Conservation (phyloP, 2,888 invertebrate species). For the Exocentrus adspersus region DNA sequence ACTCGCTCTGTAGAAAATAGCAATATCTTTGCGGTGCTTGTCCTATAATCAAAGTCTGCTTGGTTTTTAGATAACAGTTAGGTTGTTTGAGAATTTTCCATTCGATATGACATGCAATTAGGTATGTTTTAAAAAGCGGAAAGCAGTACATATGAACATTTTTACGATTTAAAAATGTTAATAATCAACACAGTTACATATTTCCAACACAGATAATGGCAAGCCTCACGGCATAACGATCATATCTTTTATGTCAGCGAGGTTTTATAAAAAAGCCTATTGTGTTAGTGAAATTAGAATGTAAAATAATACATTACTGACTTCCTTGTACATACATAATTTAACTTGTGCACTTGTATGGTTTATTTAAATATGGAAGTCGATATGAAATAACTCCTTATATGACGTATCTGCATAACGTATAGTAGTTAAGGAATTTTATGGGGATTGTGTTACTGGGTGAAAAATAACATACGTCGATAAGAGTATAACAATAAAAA, state of each 20-base stretch:
- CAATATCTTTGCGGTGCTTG: no score
- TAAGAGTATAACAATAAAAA: not conserved
- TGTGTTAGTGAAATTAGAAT: not conserved
- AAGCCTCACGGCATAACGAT: not conserved
- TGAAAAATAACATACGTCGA: not conserved
- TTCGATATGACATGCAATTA: not conserved
- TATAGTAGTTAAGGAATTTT: not conserved
- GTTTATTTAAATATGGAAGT: not conserved
- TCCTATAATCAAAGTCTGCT: no score
- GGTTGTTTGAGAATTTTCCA: not conserved
- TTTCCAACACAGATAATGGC: not conserved
- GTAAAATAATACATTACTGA: not conserved
- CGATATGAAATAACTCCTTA: no score
- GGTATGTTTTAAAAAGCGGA: not conserved
- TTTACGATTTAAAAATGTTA: constrained; percentile 3
- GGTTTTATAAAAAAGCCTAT: not conserved
- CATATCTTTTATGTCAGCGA: not conserved
- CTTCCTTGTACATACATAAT: not conserved
- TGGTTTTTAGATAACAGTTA: not conserved
- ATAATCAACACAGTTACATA: not conserved
- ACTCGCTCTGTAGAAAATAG: no score
- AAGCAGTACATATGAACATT: not conserved
- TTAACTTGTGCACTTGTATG: not conserved
- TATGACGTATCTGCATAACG: not conserved
- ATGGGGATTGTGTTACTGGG: not conserved